phyloP scores from a whole-genome alignment of 1,140 invertebrate species.

The Pseudomyrmex pallidus region DNA sequence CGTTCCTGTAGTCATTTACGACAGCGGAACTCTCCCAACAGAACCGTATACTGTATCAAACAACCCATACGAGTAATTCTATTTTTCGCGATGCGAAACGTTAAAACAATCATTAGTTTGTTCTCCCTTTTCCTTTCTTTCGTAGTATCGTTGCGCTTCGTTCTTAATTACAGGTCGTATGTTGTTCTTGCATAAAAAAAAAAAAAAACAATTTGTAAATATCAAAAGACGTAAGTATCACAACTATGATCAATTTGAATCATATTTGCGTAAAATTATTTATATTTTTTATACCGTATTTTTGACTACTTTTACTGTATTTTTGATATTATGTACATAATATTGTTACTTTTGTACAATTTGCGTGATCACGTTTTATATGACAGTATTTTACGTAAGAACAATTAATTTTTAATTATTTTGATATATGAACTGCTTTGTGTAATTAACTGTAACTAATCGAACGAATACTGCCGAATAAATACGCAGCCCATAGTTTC shows the following conservation, averaged over 20 bases:
- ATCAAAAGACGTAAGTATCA: not conserved
- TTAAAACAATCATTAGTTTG: not conserved
- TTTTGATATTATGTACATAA: no score
- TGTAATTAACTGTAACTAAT: not conserved
- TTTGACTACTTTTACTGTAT: not conserved
- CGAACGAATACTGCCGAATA: slow-evolving; percentile 5
- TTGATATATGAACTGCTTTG: not conserved
- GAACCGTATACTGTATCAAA: slow-evolving; percentile 89
- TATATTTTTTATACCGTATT: not conserved
- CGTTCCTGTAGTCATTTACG: slow-evolving; percentile 88
- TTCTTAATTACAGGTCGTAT: slow-evolving; percentile 9
- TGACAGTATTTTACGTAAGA: not conserved
- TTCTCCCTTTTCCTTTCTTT: not conserved
- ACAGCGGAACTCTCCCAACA: slow-evolving; percentile 88
- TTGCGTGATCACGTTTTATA: not conserved
- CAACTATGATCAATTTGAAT: not conserved
- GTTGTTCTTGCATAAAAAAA: not conserved
- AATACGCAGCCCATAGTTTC: not conserved
- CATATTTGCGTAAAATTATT: no score
- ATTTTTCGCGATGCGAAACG: not conserved
- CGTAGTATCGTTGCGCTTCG: not conserved
- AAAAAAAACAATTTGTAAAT: not conserved
- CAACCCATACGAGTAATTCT: slow-evolving; percentile 88
- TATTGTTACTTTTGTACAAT: not conserved
- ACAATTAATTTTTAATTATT: slow-evolving; percentile 1